Conservation (phyloP, 2,113 vertebrate species). For the Caracal caracal region DNA sequence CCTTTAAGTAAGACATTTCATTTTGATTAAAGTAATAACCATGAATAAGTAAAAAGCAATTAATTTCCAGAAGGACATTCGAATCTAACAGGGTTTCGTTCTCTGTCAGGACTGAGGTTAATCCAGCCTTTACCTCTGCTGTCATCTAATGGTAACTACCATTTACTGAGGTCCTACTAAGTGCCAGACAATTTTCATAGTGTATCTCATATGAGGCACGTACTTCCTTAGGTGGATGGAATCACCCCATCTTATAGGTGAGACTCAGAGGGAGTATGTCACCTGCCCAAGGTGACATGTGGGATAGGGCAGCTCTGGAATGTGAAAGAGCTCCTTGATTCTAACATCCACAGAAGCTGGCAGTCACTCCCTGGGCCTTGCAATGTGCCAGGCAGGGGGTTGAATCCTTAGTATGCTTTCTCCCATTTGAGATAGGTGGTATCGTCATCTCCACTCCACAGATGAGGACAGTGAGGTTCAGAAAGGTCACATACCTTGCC, state of each 20-base stretch:
- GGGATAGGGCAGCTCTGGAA: not conserved
- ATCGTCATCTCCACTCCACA: not conserved
- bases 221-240: not conserved
- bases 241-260: not conserved
- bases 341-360: rapidly evolving
- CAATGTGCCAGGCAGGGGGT: not conserved
- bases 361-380: not conserved
- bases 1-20: constrained; percentile 75
- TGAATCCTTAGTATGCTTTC: not conserved
- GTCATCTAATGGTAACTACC: not conserved
- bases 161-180: constrained; percentile 9
- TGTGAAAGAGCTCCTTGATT: not conserved
- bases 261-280: not conserved
- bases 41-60: constrained; percentile 73
- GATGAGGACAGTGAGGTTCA: not conserved
- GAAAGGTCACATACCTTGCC: not conserved
- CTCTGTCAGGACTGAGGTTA: not conserved
- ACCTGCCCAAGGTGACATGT: rapidly evolving
- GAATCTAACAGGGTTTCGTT: constrained; percentile 45
- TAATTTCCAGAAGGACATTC: constrained; percentile 70
- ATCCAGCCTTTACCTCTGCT: not conserved
- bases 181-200: not conserved
- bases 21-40: constrained; percentile 73
- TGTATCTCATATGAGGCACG: not conserved
- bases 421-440: not conserved